phyloP scores from a whole-genome alignment of 2,797 vertebrate genomes.

The Rhynchotus rufescens region DNA sequence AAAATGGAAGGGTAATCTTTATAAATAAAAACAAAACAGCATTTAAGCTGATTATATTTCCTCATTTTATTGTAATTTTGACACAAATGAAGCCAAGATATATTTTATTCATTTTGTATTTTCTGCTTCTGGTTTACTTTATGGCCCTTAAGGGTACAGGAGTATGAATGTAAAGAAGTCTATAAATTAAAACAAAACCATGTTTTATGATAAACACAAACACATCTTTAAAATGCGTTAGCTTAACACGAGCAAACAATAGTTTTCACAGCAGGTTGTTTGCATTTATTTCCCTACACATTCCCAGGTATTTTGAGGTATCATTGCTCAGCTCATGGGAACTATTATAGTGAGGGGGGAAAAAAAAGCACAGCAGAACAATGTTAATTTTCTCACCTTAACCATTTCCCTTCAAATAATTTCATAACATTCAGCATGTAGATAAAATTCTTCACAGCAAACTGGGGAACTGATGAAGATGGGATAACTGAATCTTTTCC shows the following conservation, averaged over 20 bases:
- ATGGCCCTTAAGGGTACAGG: conserved; percentile 50
- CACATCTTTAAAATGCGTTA: conserved; percentile 25
- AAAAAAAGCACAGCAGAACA: not conserved
- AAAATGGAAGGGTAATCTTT: conserved; percentile 58
- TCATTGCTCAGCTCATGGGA: not conserved
- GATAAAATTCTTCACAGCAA: not conserved
- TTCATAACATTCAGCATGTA: not conserved
- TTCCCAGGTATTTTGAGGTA: conserved; percentile 8
- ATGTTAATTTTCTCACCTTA: not conserved
- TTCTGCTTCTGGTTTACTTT: conserved; percentile 59
- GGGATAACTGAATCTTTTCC: not conserved
- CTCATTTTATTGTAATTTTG: conserved; percentile 70
- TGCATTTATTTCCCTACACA: conserved; percentile 2
- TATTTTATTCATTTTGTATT: conserved; percentile 55
- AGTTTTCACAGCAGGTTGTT: conserved; percentile 15
- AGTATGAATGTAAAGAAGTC: conserved; percentile 62
- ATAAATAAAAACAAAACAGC: conserved; percentile 70
- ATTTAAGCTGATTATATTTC: conserved; percentile 62
- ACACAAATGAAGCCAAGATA: conserved; percentile 73
- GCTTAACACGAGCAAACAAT: conserved; percentile 53
- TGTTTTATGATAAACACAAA: conserved; percentile 56
- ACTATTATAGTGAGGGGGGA: not conserved
- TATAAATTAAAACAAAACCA: conserved; percentile 63
- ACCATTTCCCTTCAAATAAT: not conserved
- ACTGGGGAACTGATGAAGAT: not conserved